phyloP scores from a whole-genome alignment of 2,113 vertebrate species.

The Bothrops jararaca region DNA sequence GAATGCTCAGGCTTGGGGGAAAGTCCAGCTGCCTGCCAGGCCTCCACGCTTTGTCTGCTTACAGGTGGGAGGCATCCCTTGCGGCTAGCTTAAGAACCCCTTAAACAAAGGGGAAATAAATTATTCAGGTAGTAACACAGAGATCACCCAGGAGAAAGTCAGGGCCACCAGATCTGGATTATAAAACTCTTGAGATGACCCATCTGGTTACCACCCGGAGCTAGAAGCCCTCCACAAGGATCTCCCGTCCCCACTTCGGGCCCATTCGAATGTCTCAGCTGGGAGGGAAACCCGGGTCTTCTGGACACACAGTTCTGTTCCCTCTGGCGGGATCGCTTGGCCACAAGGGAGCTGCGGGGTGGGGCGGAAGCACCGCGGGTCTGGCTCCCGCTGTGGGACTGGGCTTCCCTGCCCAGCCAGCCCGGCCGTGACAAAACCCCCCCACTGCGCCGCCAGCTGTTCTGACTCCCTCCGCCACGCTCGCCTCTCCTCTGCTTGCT shows the following conservation, averaged over 20 bases:
- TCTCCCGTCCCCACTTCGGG: background rate
- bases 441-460: background rate
- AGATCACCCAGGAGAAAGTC: background rate
- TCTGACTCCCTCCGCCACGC: background rate
- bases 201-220: background rate
- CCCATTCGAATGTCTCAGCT: background rate
- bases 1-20: background rate
- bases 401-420: background rate
- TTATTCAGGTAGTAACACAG: background rate
- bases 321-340: background rate
- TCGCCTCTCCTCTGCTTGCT: conserved; percentile 13
- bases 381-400: background rate
- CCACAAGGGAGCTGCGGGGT: background rate
- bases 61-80: background rate
- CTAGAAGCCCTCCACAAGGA: background rate
- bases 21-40: background rate
- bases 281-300: background rate
- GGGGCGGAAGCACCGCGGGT: background rate
- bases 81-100: background rate
- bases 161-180: background rate
- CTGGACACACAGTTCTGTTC: background rate
- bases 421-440: background rate
- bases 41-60: background rate
- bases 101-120: background rate
- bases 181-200: background rate